Percentiles rank a stretch among this genome's conserved stretches.
Evolutionary conservation across 2,888 invertebrate genomes (phyloP).

Genomic region (Saturnia japonica): DNA sequence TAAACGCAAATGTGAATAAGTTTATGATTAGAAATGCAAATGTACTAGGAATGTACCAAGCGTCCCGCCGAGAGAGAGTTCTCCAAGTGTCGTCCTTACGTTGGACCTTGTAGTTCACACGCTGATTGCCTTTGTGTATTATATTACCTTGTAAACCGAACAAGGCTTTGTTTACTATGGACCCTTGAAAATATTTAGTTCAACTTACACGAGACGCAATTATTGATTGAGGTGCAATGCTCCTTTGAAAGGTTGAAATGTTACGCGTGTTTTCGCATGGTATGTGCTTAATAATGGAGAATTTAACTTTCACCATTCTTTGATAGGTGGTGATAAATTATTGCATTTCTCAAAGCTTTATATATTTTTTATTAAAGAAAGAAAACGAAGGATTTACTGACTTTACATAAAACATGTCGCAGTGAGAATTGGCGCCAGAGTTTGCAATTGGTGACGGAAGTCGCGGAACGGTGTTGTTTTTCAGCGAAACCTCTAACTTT

Average conservation of each 20-base stretch:
- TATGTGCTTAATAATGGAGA: neutral
- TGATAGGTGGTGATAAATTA: neutral
- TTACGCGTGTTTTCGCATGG: neutral
- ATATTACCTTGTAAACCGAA: neutral
- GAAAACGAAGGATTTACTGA: neutral
- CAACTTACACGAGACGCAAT: neutral
- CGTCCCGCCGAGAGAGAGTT: constrained; percentile 11
- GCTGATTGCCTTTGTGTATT: constrained; percentile 14
- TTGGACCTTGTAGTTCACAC: constrained; percentile 6
- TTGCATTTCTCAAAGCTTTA: neutral
- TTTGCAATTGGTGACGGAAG: neutral
- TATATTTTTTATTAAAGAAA: neutral
- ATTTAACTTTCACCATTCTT: neutral
- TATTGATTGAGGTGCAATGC: neutral
- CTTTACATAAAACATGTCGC: neutral
- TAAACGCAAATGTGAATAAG: constrained; percentile 2
- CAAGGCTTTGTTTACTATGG: neutral
- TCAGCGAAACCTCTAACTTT: neutral
- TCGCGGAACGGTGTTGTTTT: neutral
- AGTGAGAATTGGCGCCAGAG: neutral
- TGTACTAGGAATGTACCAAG: neutral
- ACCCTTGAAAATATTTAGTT: neutral
- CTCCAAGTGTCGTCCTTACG: constrained; percentile 9
- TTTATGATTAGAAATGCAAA: constrained; percentile 18
- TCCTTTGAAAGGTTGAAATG: neutral